Percentiles rank a stretch among this genome's conserved stretches.
Conservation (phyloP, 2,888 invertebrate genomes). For the Myathropa florea region DNA sequence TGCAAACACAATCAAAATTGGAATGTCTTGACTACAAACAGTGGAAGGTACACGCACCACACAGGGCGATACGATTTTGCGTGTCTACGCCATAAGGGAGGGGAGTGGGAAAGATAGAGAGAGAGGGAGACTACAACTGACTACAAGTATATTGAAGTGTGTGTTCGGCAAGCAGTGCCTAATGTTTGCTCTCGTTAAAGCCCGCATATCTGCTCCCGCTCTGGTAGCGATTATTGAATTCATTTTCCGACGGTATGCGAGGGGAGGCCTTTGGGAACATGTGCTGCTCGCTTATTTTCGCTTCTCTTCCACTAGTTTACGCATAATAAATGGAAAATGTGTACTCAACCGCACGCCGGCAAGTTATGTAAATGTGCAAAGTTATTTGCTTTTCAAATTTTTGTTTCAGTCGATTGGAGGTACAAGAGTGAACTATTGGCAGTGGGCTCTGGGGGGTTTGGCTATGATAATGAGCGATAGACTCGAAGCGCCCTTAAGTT, state of each 20-base stretch:
- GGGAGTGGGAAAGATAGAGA: background rate
- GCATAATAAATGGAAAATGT: constrained; percentile 51
- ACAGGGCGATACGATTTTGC: background rate
- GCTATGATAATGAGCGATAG: background rate
- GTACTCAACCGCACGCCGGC: constrained; percentile 21
- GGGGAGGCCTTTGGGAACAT: constrained; percentile 25
- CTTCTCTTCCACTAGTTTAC: constrained; percentile 6
- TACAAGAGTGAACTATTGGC: constrained; percentile 28
- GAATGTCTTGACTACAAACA: background rate
- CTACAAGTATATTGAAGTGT: background rate
- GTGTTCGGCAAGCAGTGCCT: constrained; percentile 7
- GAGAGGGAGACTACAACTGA: background rate
- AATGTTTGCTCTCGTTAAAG: constrained; percentile 22
- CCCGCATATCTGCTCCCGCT: background rate
- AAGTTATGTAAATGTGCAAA: constrained; percentile 47
- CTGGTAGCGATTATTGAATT: constrained; percentile 31
- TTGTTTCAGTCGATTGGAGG: background rate
- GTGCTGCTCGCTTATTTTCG: constrained; percentile 25
- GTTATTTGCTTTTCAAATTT: constrained; percentile 60
- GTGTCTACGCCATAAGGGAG: background rate
- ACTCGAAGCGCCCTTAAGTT: background rate
- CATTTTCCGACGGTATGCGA: background rate
- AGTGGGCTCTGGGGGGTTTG: background rate
- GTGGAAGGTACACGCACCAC: background rate
- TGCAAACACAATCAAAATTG: constrained; percentile 23